These are phyloP conservation scores for Seriola dumerili DNA, from an alignment of 2,113 vertebrate genomes.

Conservation along the genomic window DNA sequence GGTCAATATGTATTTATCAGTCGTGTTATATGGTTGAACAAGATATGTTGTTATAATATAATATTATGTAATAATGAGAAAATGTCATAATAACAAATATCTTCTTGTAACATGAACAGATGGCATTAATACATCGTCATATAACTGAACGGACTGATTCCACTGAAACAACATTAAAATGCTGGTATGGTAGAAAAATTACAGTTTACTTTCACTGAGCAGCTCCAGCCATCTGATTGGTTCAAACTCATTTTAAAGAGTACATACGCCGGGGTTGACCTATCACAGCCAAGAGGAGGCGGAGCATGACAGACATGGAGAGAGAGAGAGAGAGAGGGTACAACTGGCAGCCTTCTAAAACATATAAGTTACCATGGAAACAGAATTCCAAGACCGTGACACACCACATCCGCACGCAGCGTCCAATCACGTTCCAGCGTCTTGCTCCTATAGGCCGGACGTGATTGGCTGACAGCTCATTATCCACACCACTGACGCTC, in stretches of 20 bases:
- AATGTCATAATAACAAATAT: too few relatives aligned
- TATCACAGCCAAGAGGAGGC: conserved; percentile 7
- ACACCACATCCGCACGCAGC: background rate
- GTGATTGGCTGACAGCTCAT: conserved; percentile 76
- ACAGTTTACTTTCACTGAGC: background rate
- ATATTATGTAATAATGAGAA: too few relatives aligned
- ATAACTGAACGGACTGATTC: too few relatives aligned
- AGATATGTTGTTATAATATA: too few relatives aligned
- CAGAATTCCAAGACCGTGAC: conserved; percentile 18
- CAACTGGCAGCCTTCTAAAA: conserved; percentile 15
- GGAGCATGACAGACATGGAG: background rate
- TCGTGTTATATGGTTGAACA: too few relatives aligned
- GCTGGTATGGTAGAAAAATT: too few relatives aligned
- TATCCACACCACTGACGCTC: conserved; percentile 60
- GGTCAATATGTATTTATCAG: too few relatives aligned
- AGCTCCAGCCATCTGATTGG: conserved; percentile 1
- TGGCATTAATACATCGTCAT: too few relatives aligned
- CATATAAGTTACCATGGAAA: conserved; percentile 44
- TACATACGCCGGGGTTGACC: background rate
- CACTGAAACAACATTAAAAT: too few relatives aligned
- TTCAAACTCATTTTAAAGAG: background rate
- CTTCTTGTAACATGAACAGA: too few relatives aligned
- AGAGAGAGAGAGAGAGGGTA: background rate
- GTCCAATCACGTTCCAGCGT: conserved; percentile 49
- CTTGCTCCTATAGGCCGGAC: background rate